These are phyloP conservation scores for Goniozus legneri DNA, from an alignment of 1,140 invertebrate species.

Conservation along the genomic window DNA sequence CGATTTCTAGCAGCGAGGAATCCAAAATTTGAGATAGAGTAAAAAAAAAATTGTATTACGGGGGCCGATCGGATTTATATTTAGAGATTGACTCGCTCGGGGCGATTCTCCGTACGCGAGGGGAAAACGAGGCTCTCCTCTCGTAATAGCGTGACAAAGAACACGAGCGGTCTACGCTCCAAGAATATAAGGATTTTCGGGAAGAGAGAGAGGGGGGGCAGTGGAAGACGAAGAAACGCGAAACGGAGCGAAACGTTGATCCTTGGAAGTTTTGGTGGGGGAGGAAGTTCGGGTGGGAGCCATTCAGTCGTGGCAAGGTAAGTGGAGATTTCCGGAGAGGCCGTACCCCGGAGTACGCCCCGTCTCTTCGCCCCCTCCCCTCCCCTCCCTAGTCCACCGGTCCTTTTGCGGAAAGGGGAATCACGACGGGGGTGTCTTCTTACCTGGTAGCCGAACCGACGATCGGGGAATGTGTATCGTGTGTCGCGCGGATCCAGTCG, in stretches of 20 bases:
- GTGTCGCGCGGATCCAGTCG: no score
- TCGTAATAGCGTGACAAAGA: slow-evolving; percentile 27
- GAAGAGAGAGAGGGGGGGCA: not conserved
- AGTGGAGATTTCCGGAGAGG: slow-evolving; percentile 52
- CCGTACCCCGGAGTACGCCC: slow-evolving; percentile 24
- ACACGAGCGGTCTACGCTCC: no score
- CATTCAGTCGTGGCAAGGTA: slow-evolving; percentile 42
- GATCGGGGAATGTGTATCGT: no score
- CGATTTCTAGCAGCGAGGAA: no score
- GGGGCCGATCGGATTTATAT: no score
- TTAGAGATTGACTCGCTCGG: no score
- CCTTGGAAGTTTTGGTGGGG: no score
- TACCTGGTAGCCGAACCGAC: slow-evolving; percentile 27
- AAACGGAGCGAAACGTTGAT: no score
- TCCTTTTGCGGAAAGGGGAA: slow-evolving; percentile 6
- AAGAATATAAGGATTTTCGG: not conserved
- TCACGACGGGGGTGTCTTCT: slow-evolving; percentile 28
- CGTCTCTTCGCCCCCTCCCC: slow-evolving; percentile 16
- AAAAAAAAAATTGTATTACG: no score
- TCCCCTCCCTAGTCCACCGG: not conserved
- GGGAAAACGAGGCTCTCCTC: slow-evolving; percentile 19
- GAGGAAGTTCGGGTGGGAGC: slow-evolving; percentile 13
- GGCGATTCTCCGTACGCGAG: no score
- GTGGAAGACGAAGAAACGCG: not conserved
- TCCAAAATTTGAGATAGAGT: no score